Evolutionary conservation across 2,888 invertebrate species (phyloP), one percentile per base, ranked within the genome.

Genomic region (Nomada fucata): DNA sequence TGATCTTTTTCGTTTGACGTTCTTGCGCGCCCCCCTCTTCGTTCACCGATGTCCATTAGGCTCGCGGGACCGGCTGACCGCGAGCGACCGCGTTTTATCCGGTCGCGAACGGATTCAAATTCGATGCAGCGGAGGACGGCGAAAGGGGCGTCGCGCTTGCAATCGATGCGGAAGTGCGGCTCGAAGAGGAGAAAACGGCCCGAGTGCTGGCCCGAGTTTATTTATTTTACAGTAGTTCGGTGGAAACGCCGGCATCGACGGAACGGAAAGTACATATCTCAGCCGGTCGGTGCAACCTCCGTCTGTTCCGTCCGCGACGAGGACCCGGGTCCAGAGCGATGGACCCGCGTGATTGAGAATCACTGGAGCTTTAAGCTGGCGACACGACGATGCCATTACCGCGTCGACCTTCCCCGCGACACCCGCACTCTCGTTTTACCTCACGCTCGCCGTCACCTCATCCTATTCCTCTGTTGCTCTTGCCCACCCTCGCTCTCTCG

Each of bases 341-440:
- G 82, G 79, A 86, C 86, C 80, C 80, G 74, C 78, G 87, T 88
- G 87, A 89, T 91, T 92, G 92, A 92, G 91, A 86, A 89, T 90
- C 92, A 89, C 92, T 92, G 92, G 80, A 90, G 90, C 91, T 90
- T 91, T 91, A 88, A 91, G 89, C 89, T 91, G 90, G 89, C 90
- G 90, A 91, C 91, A 92, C 89, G 91, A 91, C 91, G 91, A 92
- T 91, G 91, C 91, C 91, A 92, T 91, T 92, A 91, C 90, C 89
- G 89, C 83, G 88, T 85, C 89, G 88, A 90, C 90, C 90, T 89
- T 89, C 71, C 85, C 79, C 77, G 73, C 60, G 65, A 75, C 68
- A 60, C 83, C 75, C 82, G 42, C 83, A 60, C 81, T 72, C 82
- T 81, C 77, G 78, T 79, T 82, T 82, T 73, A 69, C 72, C 87